Evolutionary conservation across 1,140 invertebrate genomes (phyloP).

Genomic region (Micrasema minimum): DNA sequence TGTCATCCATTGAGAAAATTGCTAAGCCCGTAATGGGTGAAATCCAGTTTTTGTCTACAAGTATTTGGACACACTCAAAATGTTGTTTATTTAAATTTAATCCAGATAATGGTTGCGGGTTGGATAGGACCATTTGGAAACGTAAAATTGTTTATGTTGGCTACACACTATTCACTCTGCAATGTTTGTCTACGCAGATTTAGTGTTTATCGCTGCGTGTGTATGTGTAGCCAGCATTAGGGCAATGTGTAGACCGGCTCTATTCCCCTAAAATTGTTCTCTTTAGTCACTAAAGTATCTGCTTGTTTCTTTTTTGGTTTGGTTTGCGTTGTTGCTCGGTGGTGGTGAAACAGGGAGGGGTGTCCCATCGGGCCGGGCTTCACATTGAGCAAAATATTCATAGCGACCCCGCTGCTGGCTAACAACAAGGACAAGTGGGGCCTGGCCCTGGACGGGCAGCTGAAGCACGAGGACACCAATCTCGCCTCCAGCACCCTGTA

Average conservation of each 20-base stretch:
- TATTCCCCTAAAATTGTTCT: constrained; percentile 19
- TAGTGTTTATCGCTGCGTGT: no score
- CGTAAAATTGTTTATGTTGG: no score
- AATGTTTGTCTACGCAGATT: no score
- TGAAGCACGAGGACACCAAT: constrained; percentile 99
- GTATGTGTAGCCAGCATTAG: no score
- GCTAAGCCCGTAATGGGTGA: no score
- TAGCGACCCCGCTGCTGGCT: constrained; percentile 91
- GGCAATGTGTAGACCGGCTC: not conserved
- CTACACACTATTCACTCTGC: no score
- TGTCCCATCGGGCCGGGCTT: constrained; percentile 98
- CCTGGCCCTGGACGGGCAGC: constrained; percentile 96
- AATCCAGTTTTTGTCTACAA: no score
- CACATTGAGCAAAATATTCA: constrained; percentile 98
- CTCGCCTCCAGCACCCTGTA: constrained; percentile 90
- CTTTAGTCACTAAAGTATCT: constrained; percentile 52
- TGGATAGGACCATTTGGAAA: no score
- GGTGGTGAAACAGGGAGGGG: constrained; percentile 79
- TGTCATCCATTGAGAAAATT: no score
- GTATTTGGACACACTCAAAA: no score
- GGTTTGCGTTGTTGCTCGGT: constrained; percentile 54
- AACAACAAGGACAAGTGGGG: constrained; percentile 99
- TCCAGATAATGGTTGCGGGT: no score
- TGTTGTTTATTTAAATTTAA: no score
- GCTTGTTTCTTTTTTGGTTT: constrained; percentile 55